phyloP scores from a whole-genome alignment of 1,140 invertebrate species.

The Drosophila bocqueti region DNA sequence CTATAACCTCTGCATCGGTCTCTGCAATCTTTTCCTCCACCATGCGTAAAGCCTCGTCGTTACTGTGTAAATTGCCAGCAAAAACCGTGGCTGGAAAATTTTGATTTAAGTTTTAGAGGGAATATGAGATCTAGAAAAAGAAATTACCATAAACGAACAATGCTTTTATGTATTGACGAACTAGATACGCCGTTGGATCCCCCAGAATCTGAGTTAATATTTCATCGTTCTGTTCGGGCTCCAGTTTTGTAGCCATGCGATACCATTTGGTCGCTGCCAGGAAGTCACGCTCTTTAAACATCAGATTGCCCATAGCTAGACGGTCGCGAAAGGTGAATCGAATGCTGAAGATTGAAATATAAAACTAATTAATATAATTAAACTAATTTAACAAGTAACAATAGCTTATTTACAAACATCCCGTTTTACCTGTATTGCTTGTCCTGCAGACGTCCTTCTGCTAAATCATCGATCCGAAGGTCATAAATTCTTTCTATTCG shows the following conservation, averaged over 20 bases:
- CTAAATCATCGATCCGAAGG: conserved; percentile 17
- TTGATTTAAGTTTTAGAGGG: rapidly evolving
- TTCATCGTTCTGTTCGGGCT: not conserved
- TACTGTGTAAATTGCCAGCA: not conserved
- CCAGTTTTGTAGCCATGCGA: conserved; percentile 15
- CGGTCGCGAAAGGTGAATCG: conserved; percentile 34
- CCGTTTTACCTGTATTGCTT: conserved; percentile 17
- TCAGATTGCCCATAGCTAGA: conserved; percentile 38
- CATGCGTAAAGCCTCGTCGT: not conserved
- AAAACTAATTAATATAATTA: not conserved
- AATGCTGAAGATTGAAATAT: conserved; percentile 1
- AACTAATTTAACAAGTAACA: no score
- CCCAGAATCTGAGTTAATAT: conserved; percentile 20
- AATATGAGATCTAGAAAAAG: not conserved
- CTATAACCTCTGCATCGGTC: not conserved
- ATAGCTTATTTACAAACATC: not conserved
- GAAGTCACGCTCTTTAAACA: conserved; percentile 23
- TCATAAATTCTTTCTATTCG: conserved; percentile 14
- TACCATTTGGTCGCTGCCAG: conserved; percentile 51
- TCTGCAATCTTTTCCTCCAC: not conserved
- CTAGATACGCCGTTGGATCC: not conserved
- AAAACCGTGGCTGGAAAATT: conserved; percentile 1
- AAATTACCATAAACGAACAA: conserved; percentile 3
- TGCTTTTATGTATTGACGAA: conserved; percentile 13
- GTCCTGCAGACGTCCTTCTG: conserved; percentile 9